Base-by-base conservation (phyloP, 1,140 invertebrate species). In the Microplitis mediator region DNA sequence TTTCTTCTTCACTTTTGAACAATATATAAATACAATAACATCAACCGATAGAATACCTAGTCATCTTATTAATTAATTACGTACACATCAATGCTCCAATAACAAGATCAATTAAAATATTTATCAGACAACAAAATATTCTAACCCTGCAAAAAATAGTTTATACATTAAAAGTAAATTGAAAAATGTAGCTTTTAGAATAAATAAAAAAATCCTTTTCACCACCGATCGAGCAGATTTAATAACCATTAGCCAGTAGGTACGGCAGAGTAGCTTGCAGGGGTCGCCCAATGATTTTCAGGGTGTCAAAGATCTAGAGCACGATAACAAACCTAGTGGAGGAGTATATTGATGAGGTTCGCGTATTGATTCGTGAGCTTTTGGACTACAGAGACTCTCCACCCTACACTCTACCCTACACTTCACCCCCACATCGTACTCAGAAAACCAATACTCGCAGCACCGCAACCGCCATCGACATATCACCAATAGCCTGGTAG, bases 241-340 rank as follows among this genome's bases (percentile, higher is more conserved):
- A 85, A 83, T 82, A 82, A 83, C 81, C 82, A 85, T 84, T 83
- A 84, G 80, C 72, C 75, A 61, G 66, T 69, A 66, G 54, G 58
- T 70, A 39, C 5, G 23, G 3, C 8, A 54, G 34, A 13, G 9
- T 16, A 45, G 39, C 6, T 11, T 45, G 39, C 39, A 63, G 69
- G 61, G 67, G 56, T 69, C 72, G 74, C 39, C 39, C 39, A 56
- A 79, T 77, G 77, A 81, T 78, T 79, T 78, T 70, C 76, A 77
- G 80, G 80, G 79, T 83, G 81, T 84, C 77, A 78, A 79, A 82
- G 80, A 82, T 84, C 78, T 84, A 82, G 82, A 82, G 74, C 81
- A 80, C 52, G 79, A 84, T 81, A 82, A 65, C 35, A 67, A 45
- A 45, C 39, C 39, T 14, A 70, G 14, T 23, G 23, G 56, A 32